These are phyloP conservation scores for Sebastes oblongus DNA, from an alignment of 2,797 vertebrate species.

Conservation along the genomic window DNA sequence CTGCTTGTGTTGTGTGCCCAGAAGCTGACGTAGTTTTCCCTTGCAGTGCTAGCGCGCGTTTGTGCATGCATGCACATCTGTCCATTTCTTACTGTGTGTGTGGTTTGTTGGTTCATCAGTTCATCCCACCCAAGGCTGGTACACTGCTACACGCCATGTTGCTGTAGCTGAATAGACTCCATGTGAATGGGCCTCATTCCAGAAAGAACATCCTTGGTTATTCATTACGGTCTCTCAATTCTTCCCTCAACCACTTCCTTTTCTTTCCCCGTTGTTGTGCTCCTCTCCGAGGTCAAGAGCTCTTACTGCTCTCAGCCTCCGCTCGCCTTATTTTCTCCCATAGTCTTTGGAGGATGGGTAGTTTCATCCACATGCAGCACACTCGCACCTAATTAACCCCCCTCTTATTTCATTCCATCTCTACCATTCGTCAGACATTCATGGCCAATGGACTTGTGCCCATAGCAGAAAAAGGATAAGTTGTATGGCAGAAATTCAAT, in stretches of 20 bases:
- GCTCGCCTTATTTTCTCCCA: constrained; percentile 8
- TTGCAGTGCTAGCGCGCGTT: constrained; percentile 1
- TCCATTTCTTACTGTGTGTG: constrained; percentile 19
- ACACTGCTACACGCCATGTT: background rate
- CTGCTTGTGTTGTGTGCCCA: constrained; percentile 47
- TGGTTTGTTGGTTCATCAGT: constrained; percentile 31
- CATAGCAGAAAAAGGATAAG: background rate
- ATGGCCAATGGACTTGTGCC: background rate
- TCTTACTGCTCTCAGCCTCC: background rate
- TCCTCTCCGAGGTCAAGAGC: background rate
- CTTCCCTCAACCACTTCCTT: background rate
- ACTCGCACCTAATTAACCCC: constrained; percentile 39
- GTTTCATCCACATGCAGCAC: constrained; percentile 32
- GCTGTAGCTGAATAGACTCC: background rate
- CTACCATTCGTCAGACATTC: background rate
- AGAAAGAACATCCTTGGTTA: background rate
- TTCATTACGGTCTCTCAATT: background rate
- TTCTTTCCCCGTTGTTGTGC: constrained; percentile 9
- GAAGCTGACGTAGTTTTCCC: constrained; percentile 62
- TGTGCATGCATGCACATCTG: constrained; percentile 21
- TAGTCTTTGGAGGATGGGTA: constrained; percentile 28
- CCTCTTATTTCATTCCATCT: background rate
- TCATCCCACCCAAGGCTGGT: constrained; percentile 13
- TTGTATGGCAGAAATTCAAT: background rate
- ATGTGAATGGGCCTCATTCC: background rate